These are phyloP conservation scores for Nebria ingens DNA, from an alignment of 1,140 invertebrate genomes.

Conservation along the genomic window DNA sequence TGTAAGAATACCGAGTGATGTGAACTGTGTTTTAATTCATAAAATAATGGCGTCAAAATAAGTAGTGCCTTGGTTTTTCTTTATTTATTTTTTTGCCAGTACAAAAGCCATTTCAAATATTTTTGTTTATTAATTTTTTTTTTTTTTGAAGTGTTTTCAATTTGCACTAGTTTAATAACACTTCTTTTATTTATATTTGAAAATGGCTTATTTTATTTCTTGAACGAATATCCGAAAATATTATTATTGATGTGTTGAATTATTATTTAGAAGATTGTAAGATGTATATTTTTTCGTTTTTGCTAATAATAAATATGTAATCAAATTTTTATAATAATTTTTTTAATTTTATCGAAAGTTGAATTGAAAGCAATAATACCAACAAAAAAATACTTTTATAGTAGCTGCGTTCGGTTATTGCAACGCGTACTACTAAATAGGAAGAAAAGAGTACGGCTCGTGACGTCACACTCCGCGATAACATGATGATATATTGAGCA, in stretches of 20 bases:
- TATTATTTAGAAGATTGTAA: slow-evolving; percentile 8
- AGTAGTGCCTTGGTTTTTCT: slow-evolving; percentile 1
- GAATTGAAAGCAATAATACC: too few species aligned
- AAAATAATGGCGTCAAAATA: neutral
- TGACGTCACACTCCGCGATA: too few species aligned
- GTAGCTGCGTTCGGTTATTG: too few species aligned
- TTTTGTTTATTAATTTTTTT: neutral
- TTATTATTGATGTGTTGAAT: slow-evolving; percentile 5
- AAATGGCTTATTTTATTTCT: neutral
- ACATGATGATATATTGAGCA: too few species aligned
- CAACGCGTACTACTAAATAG: too few species aligned
- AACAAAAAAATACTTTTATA: too few species aligned
- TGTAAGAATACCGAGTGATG: neutral
- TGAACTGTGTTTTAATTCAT: slow-evolving; percentile 2
- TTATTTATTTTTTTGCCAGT: neutral
- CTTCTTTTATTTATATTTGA: neutral
- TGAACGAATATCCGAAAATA: neutral
- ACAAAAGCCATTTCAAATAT: neutral
- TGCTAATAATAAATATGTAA: slow-evolving; percentile 8
- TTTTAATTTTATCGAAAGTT: neutral
- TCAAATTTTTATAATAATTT: neutral
- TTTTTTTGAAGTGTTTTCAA: too few species aligned
- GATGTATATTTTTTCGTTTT: slow-evolving; percentile 9
- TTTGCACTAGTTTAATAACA: neutral
- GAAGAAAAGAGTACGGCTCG: too few species aligned